Conservation (phyloP, 2,888 invertebrate species). For the Taphrorychus bicolor region DNA sequence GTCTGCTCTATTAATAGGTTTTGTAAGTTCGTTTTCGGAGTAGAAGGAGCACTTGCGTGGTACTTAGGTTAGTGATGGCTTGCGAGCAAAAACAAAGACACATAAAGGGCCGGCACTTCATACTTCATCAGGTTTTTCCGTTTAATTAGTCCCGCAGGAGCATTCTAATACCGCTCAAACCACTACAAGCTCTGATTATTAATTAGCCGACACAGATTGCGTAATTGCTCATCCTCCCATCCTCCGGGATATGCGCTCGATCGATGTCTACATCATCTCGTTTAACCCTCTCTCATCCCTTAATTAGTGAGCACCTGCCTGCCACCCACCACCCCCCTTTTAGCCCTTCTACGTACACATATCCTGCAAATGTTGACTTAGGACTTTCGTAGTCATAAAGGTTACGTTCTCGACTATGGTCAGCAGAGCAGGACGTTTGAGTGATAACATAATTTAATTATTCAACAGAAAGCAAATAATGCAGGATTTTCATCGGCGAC, state of each 20-base stretch:
- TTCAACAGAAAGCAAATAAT: not conserved
- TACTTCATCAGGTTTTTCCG: conserved; percentile 5
- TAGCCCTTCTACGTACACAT: conserved; percentile 29
- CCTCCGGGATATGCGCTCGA: conserved; percentile 54
- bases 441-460: conserved; percentile 19
- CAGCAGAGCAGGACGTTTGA: conserved; percentile 14
- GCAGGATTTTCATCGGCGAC: not conserved
- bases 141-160: conserved; percentile 6
- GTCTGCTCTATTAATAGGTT: conserved; percentile 6
- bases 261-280: conserved; percentile 56
- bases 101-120: not conserved
- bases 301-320: conserved; percentile 52
- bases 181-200: conserved; percentile 56
- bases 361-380: conserved; percentile 37
- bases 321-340: conserved; percentile 41
- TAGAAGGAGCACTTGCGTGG: not conserved
- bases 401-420: conserved; percentile 25
- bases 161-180: conserved; percentile 11
- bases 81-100: not conserved
- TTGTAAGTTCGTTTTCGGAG: not conserved
- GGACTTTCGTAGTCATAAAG: conserved; percentile 34
- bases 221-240: conserved; percentile 67
- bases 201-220: conserved; percentile 67
- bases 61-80: not conserved
- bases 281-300: conserved; percentile 51